These are phyloP conservation scores for Spialia ferax DNA, from an alignment of 2,888 invertebrate genomes.

Conservation along the genomic window DNA sequence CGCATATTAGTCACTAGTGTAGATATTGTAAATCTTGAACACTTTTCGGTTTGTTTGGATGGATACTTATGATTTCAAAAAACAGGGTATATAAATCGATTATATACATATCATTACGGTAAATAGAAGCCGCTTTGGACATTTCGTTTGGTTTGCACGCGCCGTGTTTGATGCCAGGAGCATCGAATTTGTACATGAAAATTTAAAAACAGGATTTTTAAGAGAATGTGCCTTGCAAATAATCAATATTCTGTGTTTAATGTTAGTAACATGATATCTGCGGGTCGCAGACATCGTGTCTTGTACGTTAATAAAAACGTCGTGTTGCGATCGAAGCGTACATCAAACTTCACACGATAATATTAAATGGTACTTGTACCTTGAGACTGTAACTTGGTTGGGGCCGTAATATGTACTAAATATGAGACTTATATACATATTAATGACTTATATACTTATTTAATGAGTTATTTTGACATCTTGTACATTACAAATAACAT, in stretches of 20 bases:
- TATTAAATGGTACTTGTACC: slow-evolving; percentile 43
- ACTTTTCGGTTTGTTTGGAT: slow-evolving; percentile 59
- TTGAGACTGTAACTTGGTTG: slow-evolving; percentile 55
- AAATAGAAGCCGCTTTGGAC: slow-evolving; percentile 66
- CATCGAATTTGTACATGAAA: slow-evolving; percentile 76
- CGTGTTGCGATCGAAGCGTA: slow-evolving; percentile 40
- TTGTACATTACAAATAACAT: slow-evolving; percentile 24
- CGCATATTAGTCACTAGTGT: slow-evolving; percentile 64
- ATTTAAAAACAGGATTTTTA: slow-evolving; percentile 84
- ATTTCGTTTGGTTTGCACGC: slow-evolving; percentile 60
- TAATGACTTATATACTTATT: slow-evolving; percentile 16
- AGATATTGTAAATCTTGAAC: slow-evolving; percentile 58
- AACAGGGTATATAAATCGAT: slow-evolving; percentile 82
- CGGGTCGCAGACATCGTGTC: slow-evolving; percentile 58
- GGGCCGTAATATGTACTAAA: slow-evolving; percentile 53
- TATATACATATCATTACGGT: slow-evolving; percentile 80
- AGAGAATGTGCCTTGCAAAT: slow-evolving; percentile 87
- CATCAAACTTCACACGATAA: slow-evolving; percentile 39
- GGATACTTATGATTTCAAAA: slow-evolving; percentile 71
- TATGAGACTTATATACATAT: slow-evolving; percentile 35
- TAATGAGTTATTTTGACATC: slow-evolving; percentile 24
- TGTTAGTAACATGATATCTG: slow-evolving; percentile 77
- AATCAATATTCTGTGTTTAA: slow-evolving; percentile 86
- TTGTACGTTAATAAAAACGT: slow-evolving; percentile 42
- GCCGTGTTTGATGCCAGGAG: slow-evolving; percentile 68